Conservation (phyloP, 2,797 vertebrate species). For the Rhynchotus rufescens region DNA sequence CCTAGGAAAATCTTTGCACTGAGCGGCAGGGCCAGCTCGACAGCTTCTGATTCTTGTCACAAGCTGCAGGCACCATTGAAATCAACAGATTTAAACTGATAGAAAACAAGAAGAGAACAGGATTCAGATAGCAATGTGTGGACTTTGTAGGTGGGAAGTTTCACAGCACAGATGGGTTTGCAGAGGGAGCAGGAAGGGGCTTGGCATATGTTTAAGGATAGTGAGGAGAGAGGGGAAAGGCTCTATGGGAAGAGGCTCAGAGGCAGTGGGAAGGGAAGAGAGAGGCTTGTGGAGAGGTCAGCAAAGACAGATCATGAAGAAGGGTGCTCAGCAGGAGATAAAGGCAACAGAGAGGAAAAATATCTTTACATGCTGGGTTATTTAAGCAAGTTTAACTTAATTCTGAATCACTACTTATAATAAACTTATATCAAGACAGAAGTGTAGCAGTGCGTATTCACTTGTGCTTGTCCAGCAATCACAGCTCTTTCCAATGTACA, state of each 20-base stretch:
- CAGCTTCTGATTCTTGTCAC: not conserved
- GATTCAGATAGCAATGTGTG: conserved; percentile 24
- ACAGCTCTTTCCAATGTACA: not conserved
- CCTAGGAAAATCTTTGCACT: not conserved
- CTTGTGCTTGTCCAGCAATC: not conserved
- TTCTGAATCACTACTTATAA: not conserved
- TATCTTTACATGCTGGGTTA: not conserved
- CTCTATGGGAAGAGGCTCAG: not conserved
- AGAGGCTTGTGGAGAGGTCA: not conserved
- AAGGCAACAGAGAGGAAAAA: not conserved
- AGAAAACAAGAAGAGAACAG: conserved; percentile 43
- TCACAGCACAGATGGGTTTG: conserved; percentile 66
- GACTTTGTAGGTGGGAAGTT: conserved; percentile 37
- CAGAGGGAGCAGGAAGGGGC: conserved; percentile 37
- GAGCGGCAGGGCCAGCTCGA: not conserved
- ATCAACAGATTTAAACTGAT: conserved; percentile 43
- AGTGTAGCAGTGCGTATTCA: not conserved
- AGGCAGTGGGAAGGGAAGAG: not conserved
- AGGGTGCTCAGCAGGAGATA: not conserved
- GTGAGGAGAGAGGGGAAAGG: not conserved
- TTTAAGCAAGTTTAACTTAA: not conserved
- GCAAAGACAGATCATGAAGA: not conserved
- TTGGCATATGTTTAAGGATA: not conserved
- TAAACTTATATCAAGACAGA: not conserved
- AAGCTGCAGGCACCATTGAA: conserved; percentile 7